Base-by-base conservation (phyloP, 1,140 invertebrate species). In the Trichonephila clavipes region DNA sequence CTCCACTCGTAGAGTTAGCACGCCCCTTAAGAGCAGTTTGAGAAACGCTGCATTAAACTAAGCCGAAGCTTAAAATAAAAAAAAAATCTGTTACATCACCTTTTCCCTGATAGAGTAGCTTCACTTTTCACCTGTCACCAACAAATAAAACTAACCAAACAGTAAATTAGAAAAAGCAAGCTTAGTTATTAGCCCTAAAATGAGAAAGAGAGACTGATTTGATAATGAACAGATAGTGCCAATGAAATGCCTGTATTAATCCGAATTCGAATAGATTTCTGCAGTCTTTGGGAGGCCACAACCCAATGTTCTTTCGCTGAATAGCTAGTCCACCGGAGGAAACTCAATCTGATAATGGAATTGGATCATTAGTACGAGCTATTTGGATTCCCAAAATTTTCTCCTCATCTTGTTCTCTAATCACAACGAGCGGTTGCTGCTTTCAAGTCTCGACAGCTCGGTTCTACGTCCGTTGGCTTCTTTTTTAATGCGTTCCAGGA, bases 331-430 rank as follows among this genome's bases (percentile, higher is more conserved):
- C 18, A 85, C 28, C 34, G 24, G 28, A 61, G 61, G 90, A 85
- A 91, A 81, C 90, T 91, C 90, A 85, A 66, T 91, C 24, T 40
- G 90, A 85, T 91, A 91, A 91, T 91, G 90, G 90, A 91, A 91
- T 91, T 91, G 81, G 83, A 66, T 91, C 90, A 91, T 91, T 91
- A 91, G 77, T 91, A 34, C 5, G 51, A 44, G 81, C 90, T 34
- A 83, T 91, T 91, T 85, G 90, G 90, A 85, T 83, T 83, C 77
- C 64, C 28, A 85, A 85, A 82, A 83, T 21, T 77, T 91, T 91
- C 72, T 34, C 51, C 90, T n/a, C 34, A 21, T 81, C 51, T 81
- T 90, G 72, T 82, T 21, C 51, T 90, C 69, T 90, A 82, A 90
- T 90, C 88, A 81, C 72, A 61, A 90, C 12, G 88, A 69, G 61